Conservation (phyloP, 1,140 invertebrate species). For the Solenopsis invicta region DNA sequence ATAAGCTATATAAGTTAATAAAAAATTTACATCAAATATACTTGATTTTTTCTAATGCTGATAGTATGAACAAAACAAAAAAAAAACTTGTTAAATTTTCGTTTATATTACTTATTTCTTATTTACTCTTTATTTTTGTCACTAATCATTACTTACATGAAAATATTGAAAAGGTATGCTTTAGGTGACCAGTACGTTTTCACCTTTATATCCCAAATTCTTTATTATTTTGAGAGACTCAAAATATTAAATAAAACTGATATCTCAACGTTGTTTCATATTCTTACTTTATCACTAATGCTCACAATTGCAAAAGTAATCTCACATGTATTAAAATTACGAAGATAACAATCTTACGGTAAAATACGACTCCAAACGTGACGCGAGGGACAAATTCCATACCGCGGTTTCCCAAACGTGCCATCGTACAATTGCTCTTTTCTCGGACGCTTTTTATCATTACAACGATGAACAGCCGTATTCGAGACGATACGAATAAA, state of each 20-base stretch:
- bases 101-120: too few relatives aligned
- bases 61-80: too few relatives aligned
- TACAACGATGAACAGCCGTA: conserved; percentile 51
- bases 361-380: conserved; percentile 33
- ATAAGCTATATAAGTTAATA: too few relatives aligned
- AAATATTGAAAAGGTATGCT: too few relatives aligned
- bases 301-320: conserved; percentile 22
- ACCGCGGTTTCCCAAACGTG: conserved; percentile 49
- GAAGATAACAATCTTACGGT: conserved; percentile 33
- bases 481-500: conserved; percentile 40
- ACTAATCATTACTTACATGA: too few relatives aligned
- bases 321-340: conserved; percentile 4
- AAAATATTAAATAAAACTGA: not conserved
- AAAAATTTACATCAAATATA: too few relatives aligned
- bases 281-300: not conserved
- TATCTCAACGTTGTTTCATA: not conserved
- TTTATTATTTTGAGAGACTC: not conserved
- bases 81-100: too few relatives aligned
- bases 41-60: too few relatives aligned
- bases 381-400: conserved; percentile 48
- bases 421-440: conserved; percentile 36
- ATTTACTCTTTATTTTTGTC: too few relatives aligned
- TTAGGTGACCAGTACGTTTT: too few relatives aligned
- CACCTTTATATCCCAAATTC: not conserved
- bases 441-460: conserved; percentile 51